These are phyloP conservation scores for Acleris holmiana DNA, from an alignment of 2,888 invertebrate species.

Conservation along the genomic window DNA sequence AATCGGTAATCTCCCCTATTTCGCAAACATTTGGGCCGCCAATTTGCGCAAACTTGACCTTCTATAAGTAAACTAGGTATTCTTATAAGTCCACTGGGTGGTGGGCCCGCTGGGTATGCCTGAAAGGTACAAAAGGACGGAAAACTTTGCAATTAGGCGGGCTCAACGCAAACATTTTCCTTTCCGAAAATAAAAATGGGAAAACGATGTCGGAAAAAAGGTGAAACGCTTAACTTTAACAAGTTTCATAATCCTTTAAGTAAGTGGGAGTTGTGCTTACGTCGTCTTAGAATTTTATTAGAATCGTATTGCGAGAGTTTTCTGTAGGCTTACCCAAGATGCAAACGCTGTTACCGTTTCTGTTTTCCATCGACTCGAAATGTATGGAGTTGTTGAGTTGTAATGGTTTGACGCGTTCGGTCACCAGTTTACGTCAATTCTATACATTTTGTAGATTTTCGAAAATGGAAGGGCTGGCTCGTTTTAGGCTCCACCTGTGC, in stretches of 20 bases:
- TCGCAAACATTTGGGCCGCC: conserved; percentile 5
- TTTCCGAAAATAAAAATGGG: conserved; percentile 15
- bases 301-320: not conserved
- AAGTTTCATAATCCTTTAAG: conserved; percentile 21
- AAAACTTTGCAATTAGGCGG: conserved; percentile 22
- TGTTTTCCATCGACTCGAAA: too few relatives aligned
- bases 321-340: too few relatives aligned
- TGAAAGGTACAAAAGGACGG: conserved; percentile 14
- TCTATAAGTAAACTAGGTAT: not conserved
- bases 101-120: not conserved
- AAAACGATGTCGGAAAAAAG: conserved; percentile 14
- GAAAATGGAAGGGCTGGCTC: too few relatives aligned
- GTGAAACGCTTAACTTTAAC: conserved; percentile 4
- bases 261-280: conserved; percentile 10
- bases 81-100: too few relatives aligned
- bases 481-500: too few relatives aligned
- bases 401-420: too few relatives aligned
- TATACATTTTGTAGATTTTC: too few relatives aligned
- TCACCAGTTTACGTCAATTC: too few relatives aligned
- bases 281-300: conserved; percentile 1
- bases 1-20: conserved; percentile 6
- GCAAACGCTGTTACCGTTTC: too few relatives aligned
- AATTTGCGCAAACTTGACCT: conserved; percentile 4
- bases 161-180: conserved; percentile 17
- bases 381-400: too few relatives aligned